Conservation (phyloP, 2,113 vertebrate genomes). For the Apeltes quadracus region DNA sequence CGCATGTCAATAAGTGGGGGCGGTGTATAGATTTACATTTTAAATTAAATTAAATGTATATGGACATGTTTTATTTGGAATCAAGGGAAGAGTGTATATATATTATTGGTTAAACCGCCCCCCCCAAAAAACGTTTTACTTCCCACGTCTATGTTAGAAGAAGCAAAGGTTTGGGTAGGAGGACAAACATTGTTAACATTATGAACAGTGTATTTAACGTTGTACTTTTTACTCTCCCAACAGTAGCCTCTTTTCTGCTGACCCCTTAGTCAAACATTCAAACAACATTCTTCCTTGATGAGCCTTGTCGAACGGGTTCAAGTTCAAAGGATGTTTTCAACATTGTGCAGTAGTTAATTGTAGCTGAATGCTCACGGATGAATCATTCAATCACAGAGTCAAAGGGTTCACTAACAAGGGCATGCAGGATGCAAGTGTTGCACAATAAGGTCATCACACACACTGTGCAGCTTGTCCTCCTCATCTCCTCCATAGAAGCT, state of each 20-base stretch:
- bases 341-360: slow-evolving; percentile 2
- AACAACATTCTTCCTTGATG: not conserved
- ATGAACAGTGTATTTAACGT: too few relatives aligned
- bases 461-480: slow-evolving; percentile 21
- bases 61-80: not conserved
- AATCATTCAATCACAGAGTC: not conserved
- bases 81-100: not conserved
- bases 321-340: not conserved
- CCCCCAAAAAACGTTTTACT: not conserved
- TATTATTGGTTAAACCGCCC: not conserved
- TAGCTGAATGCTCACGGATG: not conserved
- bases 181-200: not conserved
- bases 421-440: slow-evolving; percentile 11
- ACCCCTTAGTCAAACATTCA: not conserved
- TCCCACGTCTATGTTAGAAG: too few relatives aligned
- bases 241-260: not conserved
- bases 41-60: not conserved
- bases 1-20: slow-evolving; percentile 5
- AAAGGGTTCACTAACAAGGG: slow-evolving; percentile 29
- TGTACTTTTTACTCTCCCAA: too few relatives aligned
- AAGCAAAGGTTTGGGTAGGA: not conserved
- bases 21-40: slow-evolving; percentile 10
- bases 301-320: not conserved
- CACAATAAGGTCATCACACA: slow-evolving; percentile 46
- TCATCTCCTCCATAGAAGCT: slow-evolving; percentile 23